These are phyloP conservation scores for Takifugu bimaculatus DNA, from an alignment of 2,113 vertebrate genomes.

Conservation along the genomic window DNA sequence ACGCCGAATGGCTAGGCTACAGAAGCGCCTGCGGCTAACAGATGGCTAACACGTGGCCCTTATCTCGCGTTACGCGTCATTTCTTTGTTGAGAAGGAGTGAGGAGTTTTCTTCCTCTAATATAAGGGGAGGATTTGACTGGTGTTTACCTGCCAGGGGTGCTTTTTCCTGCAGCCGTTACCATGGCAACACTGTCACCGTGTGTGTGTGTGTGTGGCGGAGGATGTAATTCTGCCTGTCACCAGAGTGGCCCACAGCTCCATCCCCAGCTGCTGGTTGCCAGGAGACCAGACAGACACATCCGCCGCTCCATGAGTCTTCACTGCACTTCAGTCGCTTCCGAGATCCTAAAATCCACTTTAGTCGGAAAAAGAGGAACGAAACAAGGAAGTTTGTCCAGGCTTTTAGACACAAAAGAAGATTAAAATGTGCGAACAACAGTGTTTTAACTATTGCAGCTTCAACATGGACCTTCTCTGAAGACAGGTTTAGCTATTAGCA, in stretches of 20 bases:
- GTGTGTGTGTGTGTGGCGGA: conserved; percentile 23
- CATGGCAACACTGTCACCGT: conserved; percentile 58
- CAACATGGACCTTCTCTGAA: no score
- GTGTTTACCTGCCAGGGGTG: conserved; percentile 60
- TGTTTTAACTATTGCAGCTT: no score
- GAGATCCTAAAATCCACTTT: not conserved
- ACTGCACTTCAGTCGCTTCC: conserved; percentile 20
- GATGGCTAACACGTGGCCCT: conserved; percentile 45
- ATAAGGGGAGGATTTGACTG: conserved; percentile 37
- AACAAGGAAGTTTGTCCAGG: no score
- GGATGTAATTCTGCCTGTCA: conserved; percentile 63
- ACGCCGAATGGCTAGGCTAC: conserved; percentile 17
- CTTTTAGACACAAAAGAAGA: no score
- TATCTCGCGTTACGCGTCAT: not conserved
- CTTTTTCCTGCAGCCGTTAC: conserved; percentile 49
- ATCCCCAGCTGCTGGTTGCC: conserved; percentile 60
- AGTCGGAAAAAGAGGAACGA: not conserved
- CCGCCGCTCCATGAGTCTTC: conserved; percentile 41
- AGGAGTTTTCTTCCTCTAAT: not conserved
- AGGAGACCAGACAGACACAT: conserved; percentile 67
- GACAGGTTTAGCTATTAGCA: no score
- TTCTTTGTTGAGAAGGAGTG: no score
- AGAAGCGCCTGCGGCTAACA: conserved; percentile 33
- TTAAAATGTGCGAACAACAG: no score
- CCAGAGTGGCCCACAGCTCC: conserved; percentile 41